phyloP scores from a whole-genome alignment of 30 jellyfish, hydroid and myxozoan species.

The Chironex yamaguchii region DNA sequence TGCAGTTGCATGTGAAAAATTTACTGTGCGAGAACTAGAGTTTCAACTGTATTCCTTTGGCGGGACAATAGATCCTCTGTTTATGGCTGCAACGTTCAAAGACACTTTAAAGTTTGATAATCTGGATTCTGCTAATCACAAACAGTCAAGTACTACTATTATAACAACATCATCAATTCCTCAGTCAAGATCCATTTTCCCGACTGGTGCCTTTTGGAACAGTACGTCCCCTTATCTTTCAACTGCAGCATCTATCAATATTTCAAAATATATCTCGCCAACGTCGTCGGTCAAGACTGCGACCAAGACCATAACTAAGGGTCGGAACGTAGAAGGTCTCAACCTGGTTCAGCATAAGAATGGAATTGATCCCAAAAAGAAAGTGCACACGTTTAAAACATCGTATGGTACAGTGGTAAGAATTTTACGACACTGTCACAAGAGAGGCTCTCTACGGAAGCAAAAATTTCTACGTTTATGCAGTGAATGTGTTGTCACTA shows the following conservation, averaged over 20 bases:
- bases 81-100: background rate
- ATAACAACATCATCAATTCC: background rate
- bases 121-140: background rate
- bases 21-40: background rate
- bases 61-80: background rate
- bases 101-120: background rate
- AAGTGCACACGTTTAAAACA: background rate
- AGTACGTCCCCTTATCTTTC: background rate
- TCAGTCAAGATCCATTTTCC: too few relatives aligned
- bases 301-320: background rate
- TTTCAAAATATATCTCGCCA: background rate
- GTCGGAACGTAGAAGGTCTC: background rate
- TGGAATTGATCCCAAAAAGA: too few relatives aligned
- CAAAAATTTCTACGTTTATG: background rate
- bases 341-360: background rate
- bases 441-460: background rate
- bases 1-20: too few relatives aligned
- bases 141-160: too few relatives aligned
- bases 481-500: constrained; percentile 65
- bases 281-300: background rate
- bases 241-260: background rate
- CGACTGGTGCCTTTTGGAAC: background rate
- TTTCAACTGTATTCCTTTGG: background rate
- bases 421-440: background rate
- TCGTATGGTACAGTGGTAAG: background rate